Evolutionary conservation across 1,140 invertebrate species (phyloP).

Genomic region (Brachionus rotundiformis): DNA sequence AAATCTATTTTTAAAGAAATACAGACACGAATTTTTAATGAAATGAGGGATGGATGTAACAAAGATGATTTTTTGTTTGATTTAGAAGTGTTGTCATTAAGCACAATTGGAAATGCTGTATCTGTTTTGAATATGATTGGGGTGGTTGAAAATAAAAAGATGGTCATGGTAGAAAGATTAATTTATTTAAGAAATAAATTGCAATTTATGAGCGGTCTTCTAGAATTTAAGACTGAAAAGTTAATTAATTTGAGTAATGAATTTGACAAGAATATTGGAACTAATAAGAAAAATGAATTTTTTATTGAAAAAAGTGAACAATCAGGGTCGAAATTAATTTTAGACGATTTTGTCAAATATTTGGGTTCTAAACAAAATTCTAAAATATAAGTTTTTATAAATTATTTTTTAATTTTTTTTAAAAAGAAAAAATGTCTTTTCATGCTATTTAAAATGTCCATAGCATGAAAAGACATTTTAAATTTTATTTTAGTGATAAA

Average conservation of each 20-base stretch:
- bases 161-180: background rate
- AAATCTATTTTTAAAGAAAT: constrained; percentile 23
- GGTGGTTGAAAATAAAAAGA: background rate
- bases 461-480: no score
- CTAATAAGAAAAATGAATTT: background rate
- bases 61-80: constrained; percentile 16
- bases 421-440: no score
- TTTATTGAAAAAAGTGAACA: background rate
- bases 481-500: no score
- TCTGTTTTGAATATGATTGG: background rate
- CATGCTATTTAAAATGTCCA: no score
- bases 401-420: background rate
- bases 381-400: background rate
- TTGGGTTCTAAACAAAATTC: background rate
- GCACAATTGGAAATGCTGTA: constrained; percentile 14
- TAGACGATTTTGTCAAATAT: background rate
- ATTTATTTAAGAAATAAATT: constrained; percentile 17
- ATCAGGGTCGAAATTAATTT: background rate
- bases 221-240: background rate
- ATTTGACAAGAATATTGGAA: background rate
- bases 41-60: background rate
- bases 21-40: constrained; percentile 7
- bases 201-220: background rate
- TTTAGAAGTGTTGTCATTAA: constrained; percentile 38
- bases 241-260: background rate